phyloP scores from a whole-genome alignment of 2,113 vertebrate genomes.

The Cyrtonyx montezumae region DNA sequence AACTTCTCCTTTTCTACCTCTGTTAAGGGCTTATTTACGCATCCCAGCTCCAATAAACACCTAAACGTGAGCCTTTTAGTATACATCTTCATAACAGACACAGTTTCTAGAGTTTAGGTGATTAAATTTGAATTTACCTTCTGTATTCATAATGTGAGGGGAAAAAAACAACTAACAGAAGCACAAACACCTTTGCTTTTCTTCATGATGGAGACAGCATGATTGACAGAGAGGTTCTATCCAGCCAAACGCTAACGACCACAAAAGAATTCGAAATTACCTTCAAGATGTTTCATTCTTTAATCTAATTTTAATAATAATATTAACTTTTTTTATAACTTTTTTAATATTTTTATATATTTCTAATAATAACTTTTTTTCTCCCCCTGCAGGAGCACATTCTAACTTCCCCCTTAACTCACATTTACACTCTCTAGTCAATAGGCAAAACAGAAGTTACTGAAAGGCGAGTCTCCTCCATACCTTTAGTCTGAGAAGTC shows the following conservation, averaged over 20 bases:
- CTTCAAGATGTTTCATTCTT: neutral
- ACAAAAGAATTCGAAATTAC: neutral
- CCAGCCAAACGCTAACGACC: neutral
- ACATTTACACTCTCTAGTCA: neutral
- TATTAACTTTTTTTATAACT: no score
- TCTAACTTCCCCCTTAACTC: neutral
- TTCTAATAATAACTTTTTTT: neutral
- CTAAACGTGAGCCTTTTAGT: neutral
- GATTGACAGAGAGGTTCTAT: neutral
- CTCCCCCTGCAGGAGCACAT: neutral
- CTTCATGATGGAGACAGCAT: neutral
- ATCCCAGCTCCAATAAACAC: neutral
- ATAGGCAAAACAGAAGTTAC: neutral
- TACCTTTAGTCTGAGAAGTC: neutral
- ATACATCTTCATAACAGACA: accelerated
- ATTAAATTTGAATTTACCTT: slow-evolving; percentile 2
- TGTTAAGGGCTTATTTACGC: neutral
- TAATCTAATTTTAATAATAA: no score
- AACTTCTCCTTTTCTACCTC: neutral
- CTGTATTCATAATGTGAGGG: neutral
- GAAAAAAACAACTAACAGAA: no score
- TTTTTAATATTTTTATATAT: no score
- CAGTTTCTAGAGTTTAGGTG: neutral
- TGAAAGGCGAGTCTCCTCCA: neutral
- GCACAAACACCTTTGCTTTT: neutral